Evolutionary conservation across 1,140 invertebrate species (phyloP), one percentile per base, ranked within the genome.

Genomic region (Caenorhabditis remanei): DNA sequence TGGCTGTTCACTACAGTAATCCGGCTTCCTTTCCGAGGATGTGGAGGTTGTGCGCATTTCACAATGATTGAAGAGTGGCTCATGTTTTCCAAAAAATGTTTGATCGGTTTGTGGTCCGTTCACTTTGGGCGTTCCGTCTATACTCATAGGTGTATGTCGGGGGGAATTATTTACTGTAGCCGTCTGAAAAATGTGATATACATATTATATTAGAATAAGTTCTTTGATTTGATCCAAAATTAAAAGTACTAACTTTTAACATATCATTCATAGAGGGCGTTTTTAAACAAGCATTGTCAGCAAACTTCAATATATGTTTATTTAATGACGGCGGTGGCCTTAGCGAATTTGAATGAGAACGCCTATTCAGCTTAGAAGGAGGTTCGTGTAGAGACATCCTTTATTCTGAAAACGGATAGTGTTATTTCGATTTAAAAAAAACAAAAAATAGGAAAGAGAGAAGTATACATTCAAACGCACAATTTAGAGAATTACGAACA

Each of bases 51-150:
- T 91, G 89, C 40, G 91, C 88, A 32, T 90, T 89, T 53, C 50
- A 11, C 5, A 53, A 3, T 53, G 50, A 11, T 53, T 53, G 9
- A 53, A 53, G 13, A 58, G 56, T n/a, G 56, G 56, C 71, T 92
- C 91, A 58, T 92, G 86, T 41, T 92, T 91, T 0, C 90, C 91
- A 82, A 92, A 93, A 84, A 93, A 93, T 4, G 91, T 90, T 67
- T 92, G 92, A 16, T 83, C 67, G 8, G 67, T 86, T 83, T 88
- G 88, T 19, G 90, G 63, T 46, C 56, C 58, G n/a, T 41, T 56
- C 5, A 24, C 19, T 6, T 11, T 41, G 5, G 58, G 56, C 11
- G n/a, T 46, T 9, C 53, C 32, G 21, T 50, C 43, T 4, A 41
- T 24, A n/a, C 8, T 71, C 63, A 53, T 24, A 85, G 40, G 50